A percentile compares a stretch with the other conserved stretches of the same genome.
These are phyloP conservation scores for Spodoptera picta DNA, from an alignment of 2,888 invertebrate species.

Conservation along the genomic window DNA sequence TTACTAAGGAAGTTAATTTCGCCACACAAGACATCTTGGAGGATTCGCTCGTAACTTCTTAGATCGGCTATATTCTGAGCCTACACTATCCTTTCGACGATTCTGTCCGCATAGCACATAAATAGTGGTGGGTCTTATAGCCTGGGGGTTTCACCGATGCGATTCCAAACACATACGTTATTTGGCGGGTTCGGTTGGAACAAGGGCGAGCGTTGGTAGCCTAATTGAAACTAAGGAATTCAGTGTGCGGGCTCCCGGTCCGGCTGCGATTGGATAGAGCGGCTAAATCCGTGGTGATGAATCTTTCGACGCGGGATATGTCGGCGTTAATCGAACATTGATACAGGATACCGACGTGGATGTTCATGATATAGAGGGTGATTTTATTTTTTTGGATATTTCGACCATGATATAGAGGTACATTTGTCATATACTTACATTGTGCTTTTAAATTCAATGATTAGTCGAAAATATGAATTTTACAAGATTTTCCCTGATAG, in stretches of 20 bases:
- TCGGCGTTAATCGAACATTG: constrained; percentile 11
- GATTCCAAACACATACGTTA: constrained; percentile 59
- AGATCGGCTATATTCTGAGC: constrained; percentile 27
- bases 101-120: constrained; percentile 58
- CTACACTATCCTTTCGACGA: constrained; percentile 39
- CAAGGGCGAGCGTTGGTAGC: constrained; percentile 50
- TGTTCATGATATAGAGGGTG: too few species aligned
- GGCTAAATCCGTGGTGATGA: constrained; percentile 43
- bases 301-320: constrained; percentile 20
- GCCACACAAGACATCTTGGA: constrained; percentile 20
- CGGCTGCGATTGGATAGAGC: constrained; percentile 33
- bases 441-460: too few species aligned
- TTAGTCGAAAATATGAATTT: too few species aligned
- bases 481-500: too few species aligned
- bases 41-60: constrained; percentile 40
- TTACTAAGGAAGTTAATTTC: constrained; percentile 27
- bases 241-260: constrained; percentile 40
- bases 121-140: constrained; percentile 54
- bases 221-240: constrained; percentile 63
- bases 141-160: constrained; percentile 44
- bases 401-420: constrained; percentile 1
- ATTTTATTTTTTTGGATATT: not conserved
- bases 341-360: not conserved
- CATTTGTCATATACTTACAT: too few species aligned
- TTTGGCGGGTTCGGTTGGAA: constrained; percentile 48